Conservation (phyloP, 1,140 invertebrate species). For the Limonius californicus region DNA sequence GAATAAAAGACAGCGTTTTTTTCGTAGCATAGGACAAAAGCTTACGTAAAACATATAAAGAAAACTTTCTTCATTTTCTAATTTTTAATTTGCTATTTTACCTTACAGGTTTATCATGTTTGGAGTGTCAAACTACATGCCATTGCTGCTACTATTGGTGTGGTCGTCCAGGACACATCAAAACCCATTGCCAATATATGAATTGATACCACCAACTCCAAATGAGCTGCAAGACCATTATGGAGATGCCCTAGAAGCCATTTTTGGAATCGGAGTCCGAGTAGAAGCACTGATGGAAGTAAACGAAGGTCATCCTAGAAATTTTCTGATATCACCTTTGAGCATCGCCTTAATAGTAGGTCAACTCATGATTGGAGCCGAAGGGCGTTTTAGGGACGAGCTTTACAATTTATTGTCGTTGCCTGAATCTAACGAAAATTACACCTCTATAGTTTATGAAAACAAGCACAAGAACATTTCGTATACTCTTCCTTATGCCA, state of each 20-base stretch:
- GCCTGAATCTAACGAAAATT: conserved; percentile 43
- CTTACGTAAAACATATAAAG: too few relatives aligned
- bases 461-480: conserved; percentile 24
- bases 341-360: conserved; percentile 61
- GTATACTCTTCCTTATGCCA: conserved; percentile 20
- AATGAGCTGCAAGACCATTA: neutral
- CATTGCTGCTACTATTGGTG: too few relatives aligned
- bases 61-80: too few relatives aligned
- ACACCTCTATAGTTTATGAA: conserved; percentile 42
- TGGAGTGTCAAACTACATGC: too few relatives aligned
- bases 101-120: too few relatives aligned
- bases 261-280: conserved; percentile 35
- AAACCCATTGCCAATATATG: neutral
- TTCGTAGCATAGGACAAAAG: too few relatives aligned
- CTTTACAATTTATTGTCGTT: conserved; percentile 56
- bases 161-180: neutral
- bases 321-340: conserved; percentile 63
- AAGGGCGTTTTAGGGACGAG: conserved; percentile 55
- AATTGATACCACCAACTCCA: too few relatives aligned
- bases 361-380: conserved; percentile 60
- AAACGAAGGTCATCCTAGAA: conserved; percentile 41
- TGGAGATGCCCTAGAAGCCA: conserved; percentile 32
- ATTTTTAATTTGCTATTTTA: too few relatives aligned
- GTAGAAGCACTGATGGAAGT: conserved; percentile 29
- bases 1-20: too few relatives aligned